phyloP scores from a whole-genome alignment of 2,888 invertebrate genomes.

The Ectemnius cavifrons region DNA sequence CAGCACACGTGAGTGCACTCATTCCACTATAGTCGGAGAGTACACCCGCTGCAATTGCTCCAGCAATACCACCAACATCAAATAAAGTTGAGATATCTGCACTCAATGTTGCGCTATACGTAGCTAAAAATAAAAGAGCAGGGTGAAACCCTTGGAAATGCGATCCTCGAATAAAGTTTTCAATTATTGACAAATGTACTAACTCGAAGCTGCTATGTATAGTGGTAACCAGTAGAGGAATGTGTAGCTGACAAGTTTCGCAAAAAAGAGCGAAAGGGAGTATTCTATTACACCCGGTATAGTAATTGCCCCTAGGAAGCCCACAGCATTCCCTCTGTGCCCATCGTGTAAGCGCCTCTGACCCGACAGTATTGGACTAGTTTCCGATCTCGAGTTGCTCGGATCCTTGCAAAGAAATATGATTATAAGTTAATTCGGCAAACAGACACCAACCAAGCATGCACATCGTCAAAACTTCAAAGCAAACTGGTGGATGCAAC shows the following conservation, averaged over 20 bases:
- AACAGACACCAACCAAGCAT: neutral
- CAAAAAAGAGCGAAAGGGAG: slow-evolving; percentile 95
- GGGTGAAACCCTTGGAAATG: neutral
- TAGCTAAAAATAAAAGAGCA: slow-evolving; percentile 79
- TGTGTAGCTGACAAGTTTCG: slow-evolving; percentile 97
- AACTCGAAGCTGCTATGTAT: slow-evolving; percentile 91
- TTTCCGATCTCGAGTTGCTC: slow-evolving; percentile 67
- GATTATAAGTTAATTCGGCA: slow-evolving; percentile 9
- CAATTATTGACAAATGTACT: slow-evolving; percentile 76
- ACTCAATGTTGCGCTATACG: slow-evolving; percentile 83
- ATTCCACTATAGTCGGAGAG: slow-evolving; percentile 90
- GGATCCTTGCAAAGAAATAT: slow-evolving; percentile 60
- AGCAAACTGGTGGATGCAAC: too few species aligned
- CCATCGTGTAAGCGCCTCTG: slow-evolving; percentile 57
- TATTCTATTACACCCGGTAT: slow-evolving; percentile 97
- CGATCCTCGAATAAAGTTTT: neutral
- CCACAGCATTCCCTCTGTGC: slow-evolving; percentile 82
- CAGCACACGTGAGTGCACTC: slow-evolving; percentile 92
- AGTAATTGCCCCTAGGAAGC: slow-evolving; percentile 86
- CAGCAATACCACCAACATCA: slow-evolving; percentile 94
- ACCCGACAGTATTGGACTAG: slow-evolving; percentile 74
- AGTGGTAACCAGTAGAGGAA: slow-evolving; percentile 97
- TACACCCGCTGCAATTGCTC: slow-evolving; percentile 92
- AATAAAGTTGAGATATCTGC: slow-evolving; percentile 90
- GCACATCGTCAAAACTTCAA: neutral